phyloP scores from a whole-genome alignment of 2,113 vertebrate species.

The Ascaphus truei region DNA sequence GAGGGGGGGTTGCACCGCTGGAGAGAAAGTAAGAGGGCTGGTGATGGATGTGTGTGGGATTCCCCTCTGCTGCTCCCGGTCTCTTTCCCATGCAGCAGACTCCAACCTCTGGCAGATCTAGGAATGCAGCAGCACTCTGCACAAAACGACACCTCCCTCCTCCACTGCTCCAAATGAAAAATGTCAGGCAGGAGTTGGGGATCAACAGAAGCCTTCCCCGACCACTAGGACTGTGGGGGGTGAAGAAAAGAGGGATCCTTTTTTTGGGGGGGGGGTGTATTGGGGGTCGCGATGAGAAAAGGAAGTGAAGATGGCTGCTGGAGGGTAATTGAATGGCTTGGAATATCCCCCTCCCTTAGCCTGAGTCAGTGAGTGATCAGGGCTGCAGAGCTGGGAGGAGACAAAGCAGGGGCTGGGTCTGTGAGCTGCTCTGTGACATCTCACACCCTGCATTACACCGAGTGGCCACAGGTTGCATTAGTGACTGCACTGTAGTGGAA shows the following conservation, averaged over 20 bases:
- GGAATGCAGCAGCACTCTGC: background rate
- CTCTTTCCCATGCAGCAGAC: background rate
- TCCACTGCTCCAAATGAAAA: background rate
- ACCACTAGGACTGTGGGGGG: background rate
- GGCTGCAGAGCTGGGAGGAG: conserved; percentile 27
- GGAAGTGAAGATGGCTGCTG: conserved; percentile 36
- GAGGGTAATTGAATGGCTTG: conserved; percentile 24
- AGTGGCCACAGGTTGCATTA: background rate
- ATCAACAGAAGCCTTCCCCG: background rate
- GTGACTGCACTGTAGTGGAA: no score
- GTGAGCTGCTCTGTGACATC: background rate
- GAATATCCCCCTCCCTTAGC: conserved; percentile 14
- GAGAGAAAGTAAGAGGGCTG: background rate
- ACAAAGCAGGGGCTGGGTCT: background rate
- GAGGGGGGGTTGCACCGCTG: no score
- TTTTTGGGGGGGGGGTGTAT: background rate
- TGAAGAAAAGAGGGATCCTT: background rate
- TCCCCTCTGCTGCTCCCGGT: background rate
- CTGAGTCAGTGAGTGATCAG: conserved; percentile 9
- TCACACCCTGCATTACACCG: background rate
- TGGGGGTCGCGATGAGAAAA: background rate
- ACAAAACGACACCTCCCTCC: background rate
- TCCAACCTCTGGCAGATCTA: background rate
- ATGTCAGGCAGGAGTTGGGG: background rate
- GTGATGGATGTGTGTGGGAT: background rate